A percentile compares a stretch with the other conserved stretches of the same genome.
phyloP scores from a whole-genome alignment of 1,140 invertebrate genomes.

The Octopus bimaculoides region DNA sequence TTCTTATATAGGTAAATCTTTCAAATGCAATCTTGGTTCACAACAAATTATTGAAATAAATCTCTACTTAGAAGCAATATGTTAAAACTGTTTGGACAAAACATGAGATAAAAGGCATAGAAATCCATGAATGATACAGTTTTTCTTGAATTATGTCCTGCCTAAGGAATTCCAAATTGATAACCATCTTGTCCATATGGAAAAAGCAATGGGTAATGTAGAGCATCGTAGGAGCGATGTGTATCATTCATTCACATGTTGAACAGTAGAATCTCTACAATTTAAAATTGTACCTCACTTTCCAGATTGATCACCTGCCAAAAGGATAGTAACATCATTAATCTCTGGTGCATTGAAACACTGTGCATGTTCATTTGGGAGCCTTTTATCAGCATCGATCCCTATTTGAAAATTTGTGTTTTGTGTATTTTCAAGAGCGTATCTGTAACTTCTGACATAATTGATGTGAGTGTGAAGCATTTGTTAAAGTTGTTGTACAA shows the following conservation, averaged over 20 bases:
- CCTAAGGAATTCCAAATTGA: neutral
- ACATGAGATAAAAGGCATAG: too few relatives aligned
- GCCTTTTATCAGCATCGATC: slow-evolving; percentile 1
- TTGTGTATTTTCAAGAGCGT: neutral
- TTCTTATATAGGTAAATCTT: too few relatives aligned
- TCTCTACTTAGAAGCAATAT: too few relatives aligned
- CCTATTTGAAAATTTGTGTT: neutral
- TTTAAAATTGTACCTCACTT: neutral
- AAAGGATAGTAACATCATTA: neutral
- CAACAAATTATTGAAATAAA: too few relatives aligned
- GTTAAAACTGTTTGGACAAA: too few relatives aligned
- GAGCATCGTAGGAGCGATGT: slow-evolving; percentile 2
- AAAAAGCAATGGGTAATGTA: slow-evolving; percentile 15
- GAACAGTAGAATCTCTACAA: neutral
- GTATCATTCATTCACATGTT: neutral
- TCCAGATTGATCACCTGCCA: neutral
- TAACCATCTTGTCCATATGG: slow-evolving; percentile 7
- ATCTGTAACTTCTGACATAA: neutral
- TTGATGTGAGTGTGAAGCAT: neutral
- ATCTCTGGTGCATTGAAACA: neutral
- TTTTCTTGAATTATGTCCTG: too few relatives aligned
- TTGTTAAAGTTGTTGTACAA: neutral
- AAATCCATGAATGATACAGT: too few relatives aligned
- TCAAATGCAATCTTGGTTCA: too few relatives aligned
- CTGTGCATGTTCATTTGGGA: neutral